A percentile compares a stretch with the other conserved stretches of the same genome.
These are phyloP conservation scores for Melanotus villosus DNA, from an alignment of 2,888 invertebrate genomes.

Conservation along the genomic window DNA sequence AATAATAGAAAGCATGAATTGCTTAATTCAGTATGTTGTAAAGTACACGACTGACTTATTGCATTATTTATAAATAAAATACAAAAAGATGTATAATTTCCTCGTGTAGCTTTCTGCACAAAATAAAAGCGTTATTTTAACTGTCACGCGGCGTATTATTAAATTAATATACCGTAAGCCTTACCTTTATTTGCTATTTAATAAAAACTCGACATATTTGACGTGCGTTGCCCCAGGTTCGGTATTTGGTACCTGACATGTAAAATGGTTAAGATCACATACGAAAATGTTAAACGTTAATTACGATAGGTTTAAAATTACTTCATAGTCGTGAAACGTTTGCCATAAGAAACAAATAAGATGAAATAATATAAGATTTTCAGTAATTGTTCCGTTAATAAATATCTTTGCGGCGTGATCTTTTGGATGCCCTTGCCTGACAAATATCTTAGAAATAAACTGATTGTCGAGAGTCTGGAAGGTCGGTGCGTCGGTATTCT, in stretches of 20 bases:
- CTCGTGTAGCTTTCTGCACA: too few relatives aligned
- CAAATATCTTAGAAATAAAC: not conserved
- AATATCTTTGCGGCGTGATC: not conserved
- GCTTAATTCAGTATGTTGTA: too few relatives aligned
- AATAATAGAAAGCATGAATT: too few relatives aligned
- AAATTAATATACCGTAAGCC: too few relatives aligned
- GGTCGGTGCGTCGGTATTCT: not conserved
- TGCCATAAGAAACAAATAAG: not conserved
- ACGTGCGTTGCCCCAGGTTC: constrained; percentile 20
- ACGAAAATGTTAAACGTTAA: constrained; percentile 35
- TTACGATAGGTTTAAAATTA: constrained; percentile 22
- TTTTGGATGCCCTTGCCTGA: not conserved
- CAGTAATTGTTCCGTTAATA: not conserved
- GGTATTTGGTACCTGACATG: constrained; percentile 19
- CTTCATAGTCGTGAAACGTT: constrained; percentile 11
- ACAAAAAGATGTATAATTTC: too few relatives aligned
- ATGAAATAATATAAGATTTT: not conserved
- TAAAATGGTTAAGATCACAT: constrained; percentile 4
- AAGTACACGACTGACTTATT: too few relatives aligned
- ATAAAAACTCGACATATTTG: too few relatives aligned
- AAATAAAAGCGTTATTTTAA: too few relatives aligned
- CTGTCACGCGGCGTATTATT: too few relatives aligned
- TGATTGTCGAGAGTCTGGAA: not conserved
- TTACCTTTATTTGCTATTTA: too few relatives aligned
- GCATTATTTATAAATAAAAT: too few relatives aligned